These are phyloP conservation scores for Thecophora atra DNA, from an alignment of 2,888 invertebrate species.

Conservation along the genomic window DNA sequence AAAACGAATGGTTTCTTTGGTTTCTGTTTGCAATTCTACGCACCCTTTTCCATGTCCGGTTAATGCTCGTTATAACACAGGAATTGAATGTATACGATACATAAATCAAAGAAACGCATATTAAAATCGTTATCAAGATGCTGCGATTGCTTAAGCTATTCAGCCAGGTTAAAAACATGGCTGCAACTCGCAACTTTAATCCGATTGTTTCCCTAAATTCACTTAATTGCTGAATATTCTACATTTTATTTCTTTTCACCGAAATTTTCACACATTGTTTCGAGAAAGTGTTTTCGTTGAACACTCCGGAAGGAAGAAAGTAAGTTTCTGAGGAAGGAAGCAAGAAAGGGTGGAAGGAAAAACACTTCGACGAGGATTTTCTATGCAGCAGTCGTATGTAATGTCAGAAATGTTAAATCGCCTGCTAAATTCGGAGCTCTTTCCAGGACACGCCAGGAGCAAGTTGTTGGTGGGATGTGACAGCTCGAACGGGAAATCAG, in stretches of 20 bases:
- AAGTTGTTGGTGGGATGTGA: not conserved
- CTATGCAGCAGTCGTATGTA: conserved; percentile 1
- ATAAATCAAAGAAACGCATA: conserved; percentile 69
- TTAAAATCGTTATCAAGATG: conserved; percentile 64
- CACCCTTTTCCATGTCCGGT: conserved; percentile 69
- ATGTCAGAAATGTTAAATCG: conserved; percentile 23
- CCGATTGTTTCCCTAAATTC: not conserved
- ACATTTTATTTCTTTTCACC: not conserved
- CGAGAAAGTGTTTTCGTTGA: not conserved
- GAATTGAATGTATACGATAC: conserved; percentile 72
- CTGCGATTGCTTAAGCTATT: conserved; percentile 65
- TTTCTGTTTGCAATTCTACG: conserved; percentile 9
- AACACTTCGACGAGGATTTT: conserved; percentile 21
- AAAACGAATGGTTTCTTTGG: too few relatives aligned
- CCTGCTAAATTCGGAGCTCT: not conserved
- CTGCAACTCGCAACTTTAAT: conserved; percentile 4
- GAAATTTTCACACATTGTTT: not conserved
- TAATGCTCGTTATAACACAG: conserved; percentile 69
- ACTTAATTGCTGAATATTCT: not conserved
- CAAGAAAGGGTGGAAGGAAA: not conserved
- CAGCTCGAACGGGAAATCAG: not conserved
- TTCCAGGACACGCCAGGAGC: not conserved
- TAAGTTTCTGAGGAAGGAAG: too few relatives aligned
- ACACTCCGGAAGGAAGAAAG: not conserved
- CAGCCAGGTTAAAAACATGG: conserved; percentile 63